Conservation (phyloP, 2,797 vertebrate species). For the Darevskia mixta region DNA sequence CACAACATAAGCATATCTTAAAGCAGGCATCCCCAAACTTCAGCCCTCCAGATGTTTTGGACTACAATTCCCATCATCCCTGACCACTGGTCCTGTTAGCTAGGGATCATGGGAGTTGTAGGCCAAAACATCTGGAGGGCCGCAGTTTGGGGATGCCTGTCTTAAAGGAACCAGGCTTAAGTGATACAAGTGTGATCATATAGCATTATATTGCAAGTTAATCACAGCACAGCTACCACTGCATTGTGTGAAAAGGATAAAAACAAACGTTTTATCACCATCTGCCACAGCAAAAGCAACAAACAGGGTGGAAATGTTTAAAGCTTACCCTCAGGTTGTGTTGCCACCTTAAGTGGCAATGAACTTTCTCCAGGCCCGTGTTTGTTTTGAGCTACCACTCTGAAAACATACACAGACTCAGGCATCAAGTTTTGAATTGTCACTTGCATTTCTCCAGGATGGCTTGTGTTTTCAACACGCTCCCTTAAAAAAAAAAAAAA, state of each 20-base stretch:
- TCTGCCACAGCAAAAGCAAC: not conserved
- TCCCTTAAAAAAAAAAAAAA: slow-evolving; percentile 82
- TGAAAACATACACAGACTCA: slow-evolving; percentile 92
- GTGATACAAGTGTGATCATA: not conserved
- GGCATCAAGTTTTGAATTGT: slow-evolving; percentile 96
- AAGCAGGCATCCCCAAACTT: not conserved
- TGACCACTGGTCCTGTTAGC: no score
- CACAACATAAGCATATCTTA: no score
- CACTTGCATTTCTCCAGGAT: slow-evolving; percentile 93
- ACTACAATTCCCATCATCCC: no score
- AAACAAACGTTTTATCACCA: rapidly evolving
- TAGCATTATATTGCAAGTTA: not conserved
- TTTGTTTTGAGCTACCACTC: slow-evolving; percentile 91
- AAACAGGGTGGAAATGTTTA: not conserved
- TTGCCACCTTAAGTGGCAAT: slow-evolving; percentile 88
- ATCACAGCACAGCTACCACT: not conserved
- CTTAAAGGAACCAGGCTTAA: not conserved
- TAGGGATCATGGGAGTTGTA: no score
- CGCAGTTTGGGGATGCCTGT: not conserved
- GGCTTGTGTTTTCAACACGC: slow-evolving; percentile 92
- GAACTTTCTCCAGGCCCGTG: slow-evolving; percentile 94
- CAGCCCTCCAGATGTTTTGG: no score
- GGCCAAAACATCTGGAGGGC: no score
- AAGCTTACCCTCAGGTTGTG: slow-evolving; percentile 93
- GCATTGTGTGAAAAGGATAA: not conserved